These are phyloP conservation scores for Apogon hyalosoma DNA, from an alignment of 2,797 vertebrate species.

Conservation along the genomic window DNA sequence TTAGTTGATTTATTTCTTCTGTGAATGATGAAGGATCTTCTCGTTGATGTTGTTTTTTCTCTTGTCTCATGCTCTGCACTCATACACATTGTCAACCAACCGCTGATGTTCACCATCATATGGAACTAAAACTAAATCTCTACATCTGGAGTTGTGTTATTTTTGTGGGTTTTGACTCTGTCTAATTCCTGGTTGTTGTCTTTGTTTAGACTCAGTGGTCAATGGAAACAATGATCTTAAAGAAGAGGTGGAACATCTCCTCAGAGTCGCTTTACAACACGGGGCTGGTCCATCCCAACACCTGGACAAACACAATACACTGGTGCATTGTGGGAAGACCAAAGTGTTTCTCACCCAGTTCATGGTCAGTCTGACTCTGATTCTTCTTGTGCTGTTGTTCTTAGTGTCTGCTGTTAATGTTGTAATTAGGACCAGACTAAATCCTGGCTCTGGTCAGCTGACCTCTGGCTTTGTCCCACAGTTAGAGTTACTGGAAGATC, in stretches of 20 bases:
- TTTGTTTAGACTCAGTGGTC: conserved; percentile 50
- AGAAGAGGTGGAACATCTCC: conserved; percentile 79
- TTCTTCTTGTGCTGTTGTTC: not conserved
- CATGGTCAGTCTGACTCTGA: conserved; percentile 81
- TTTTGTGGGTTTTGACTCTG: not conserved
- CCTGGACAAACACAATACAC: conserved; percentile 39
- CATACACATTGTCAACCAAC: conserved; percentile 3
- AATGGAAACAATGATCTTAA: conserved; percentile 30
- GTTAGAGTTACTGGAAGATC: conserved; percentile 90
- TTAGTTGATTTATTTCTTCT: too few species aligned
- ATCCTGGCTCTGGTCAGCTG: conserved; percentile 6
- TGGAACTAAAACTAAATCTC: conserved; percentile 10
- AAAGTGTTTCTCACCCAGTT: conserved; percentile 93
- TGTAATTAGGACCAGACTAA: not conserved
- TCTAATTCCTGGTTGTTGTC: conserved; percentile 5
- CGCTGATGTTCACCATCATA: too few species aligned
- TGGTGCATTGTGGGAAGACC: conserved; percentile 90
- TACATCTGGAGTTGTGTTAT: not conserved
- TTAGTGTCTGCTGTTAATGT: not conserved
- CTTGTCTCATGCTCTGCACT: too few species aligned
- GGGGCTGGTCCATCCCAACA: conserved; percentile 25
- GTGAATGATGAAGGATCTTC: not conserved
- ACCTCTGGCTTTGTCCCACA: conserved; percentile 65
- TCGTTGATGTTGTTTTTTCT: conserved; percentile 18
- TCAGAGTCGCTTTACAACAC: conserved; percentile 63